phyloP scores from a whole-genome alignment of 1,140 invertebrate species.

The Brachionus rotundiformis region DNA sequence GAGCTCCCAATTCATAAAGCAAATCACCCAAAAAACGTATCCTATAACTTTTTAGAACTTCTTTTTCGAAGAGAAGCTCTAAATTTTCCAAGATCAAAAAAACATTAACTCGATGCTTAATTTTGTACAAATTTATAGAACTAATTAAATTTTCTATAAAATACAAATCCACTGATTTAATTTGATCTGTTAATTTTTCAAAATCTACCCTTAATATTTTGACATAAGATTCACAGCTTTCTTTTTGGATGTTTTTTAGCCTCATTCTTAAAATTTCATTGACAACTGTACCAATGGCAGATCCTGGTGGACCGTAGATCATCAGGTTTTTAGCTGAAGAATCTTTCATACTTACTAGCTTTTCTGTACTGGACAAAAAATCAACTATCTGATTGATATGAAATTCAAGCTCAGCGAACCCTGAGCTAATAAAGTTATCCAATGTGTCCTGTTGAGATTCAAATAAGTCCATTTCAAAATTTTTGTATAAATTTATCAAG shows the following conservation, averaged over 20 bases:
- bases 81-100: constrained; percentile 15
- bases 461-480: background rate
- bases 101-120: background rate
- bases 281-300: background rate
- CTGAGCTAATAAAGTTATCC: background rate
- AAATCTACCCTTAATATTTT: constrained; percentile 13
- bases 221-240: background rate
- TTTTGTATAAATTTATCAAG: constrained; percentile 21
- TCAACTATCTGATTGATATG: background rate
- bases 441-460: background rate
- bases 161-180: background rate
- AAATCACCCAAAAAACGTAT: background rate
- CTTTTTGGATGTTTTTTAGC: background rate
- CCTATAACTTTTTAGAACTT: background rate
- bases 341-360: background rate
- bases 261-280: background rate
- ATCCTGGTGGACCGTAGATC: background rate
- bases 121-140: background rate
- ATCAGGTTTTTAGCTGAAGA: background rate
- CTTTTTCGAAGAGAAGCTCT: background rate
- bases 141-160: constrained; percentile 4
- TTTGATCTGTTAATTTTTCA: background rate
- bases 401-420: background rate
- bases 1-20: background rate
- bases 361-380: background rate